Base-by-base conservation (phyloP, 2,797 vertebrate species). In the Adrianichthys oophorus region DNA sequence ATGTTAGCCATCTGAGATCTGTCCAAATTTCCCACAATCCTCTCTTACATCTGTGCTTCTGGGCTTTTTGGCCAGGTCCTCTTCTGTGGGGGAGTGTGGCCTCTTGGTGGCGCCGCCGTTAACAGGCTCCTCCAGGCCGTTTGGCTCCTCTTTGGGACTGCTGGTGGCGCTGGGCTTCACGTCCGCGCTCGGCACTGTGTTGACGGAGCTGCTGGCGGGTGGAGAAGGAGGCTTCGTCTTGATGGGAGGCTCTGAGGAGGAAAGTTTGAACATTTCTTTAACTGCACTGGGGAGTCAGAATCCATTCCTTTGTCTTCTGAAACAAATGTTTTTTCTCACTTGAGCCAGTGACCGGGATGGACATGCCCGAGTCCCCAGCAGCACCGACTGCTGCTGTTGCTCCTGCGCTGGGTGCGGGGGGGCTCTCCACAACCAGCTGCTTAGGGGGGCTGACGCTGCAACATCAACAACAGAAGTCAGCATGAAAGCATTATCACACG, bases 1-100 rank as follows among this genome's bases (percentile, higher is more conserved):
- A 23, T 7, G 43, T 17, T 15, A 32, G 23, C 23, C 3, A 37
- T 8, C 14, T 16, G 8, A 16, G 2, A 17, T 32, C 2, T 8
- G 5, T 5, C 37, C 19, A 41, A 15, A 48, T 19, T 13, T 8
- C 18, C 59, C 15, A 18, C 6, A 61, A 0, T 19, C 1, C 3
- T 7, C 23, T 6, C 41, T 68, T 10, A 84, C 88, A 45, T 89
- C 88, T 0, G 77, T 5, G 4, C 93, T 90, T 82, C 87, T 91
- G 58, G 80, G 65, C 56, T 90, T 93, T 80, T 92, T 94, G 21
- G 89, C 74, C 46, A 68, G 64, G n/a, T 91, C 92, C 68, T 91
- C 92, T 0, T 85, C 44, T 15, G 87, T 56, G 18, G 92, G 91
- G 0, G 91, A 93, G 58, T 76, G 88, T 21, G 86, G 86, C 67